Evolutionary conservation across 2,888 invertebrate genomes (phyloP).

Genomic region (Pristionchus japonicus): DNA sequence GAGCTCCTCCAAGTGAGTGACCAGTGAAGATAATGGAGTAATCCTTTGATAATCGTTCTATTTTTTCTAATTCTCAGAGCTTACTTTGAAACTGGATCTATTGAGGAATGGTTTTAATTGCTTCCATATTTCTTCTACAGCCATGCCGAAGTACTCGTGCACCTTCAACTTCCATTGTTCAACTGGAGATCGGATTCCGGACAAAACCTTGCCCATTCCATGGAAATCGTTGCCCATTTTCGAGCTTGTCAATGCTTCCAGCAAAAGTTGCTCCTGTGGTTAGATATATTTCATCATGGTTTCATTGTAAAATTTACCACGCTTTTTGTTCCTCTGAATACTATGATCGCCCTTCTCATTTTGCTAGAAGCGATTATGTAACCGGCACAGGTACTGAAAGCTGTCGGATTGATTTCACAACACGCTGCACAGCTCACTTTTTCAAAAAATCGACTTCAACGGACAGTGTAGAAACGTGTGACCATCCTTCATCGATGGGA

Average conservation of each 20-base stretch:
- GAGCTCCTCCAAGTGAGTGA: conserved; percentile 19
- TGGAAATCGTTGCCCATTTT: conserved; percentile 62
- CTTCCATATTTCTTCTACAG: conserved; percentile 65
- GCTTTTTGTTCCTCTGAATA: conserved; percentile 61
- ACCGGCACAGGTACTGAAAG: conserved; percentile 52
- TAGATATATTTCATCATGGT: background rate
- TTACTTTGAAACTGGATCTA: background rate
- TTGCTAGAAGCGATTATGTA: conserved; percentile 53
- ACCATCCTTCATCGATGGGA: background rate
- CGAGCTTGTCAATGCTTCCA: conserved; percentile 65
- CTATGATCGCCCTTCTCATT: conserved; percentile 53
- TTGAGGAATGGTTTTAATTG: conserved; percentile 47
- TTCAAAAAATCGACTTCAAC: background rate
- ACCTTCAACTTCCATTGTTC: conserved; percentile 54
- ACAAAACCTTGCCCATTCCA: conserved; percentile 63
- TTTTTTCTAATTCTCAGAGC: background rate
- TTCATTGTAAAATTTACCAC: background rate
- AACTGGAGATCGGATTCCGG: too few species aligned
- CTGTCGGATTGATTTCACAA: too few species aligned
- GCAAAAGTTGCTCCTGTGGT: conserved; percentile 61
- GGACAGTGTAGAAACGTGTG: background rate
- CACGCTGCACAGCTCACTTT: background rate
- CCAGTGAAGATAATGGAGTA: conserved; percentile 1
- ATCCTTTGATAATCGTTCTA: background rate
- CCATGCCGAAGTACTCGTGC: conserved; percentile 67